Evolutionary conservation across 1,140 invertebrate genomes (phyloP).

Genomic region (Platorchestia sp.): DNA sequence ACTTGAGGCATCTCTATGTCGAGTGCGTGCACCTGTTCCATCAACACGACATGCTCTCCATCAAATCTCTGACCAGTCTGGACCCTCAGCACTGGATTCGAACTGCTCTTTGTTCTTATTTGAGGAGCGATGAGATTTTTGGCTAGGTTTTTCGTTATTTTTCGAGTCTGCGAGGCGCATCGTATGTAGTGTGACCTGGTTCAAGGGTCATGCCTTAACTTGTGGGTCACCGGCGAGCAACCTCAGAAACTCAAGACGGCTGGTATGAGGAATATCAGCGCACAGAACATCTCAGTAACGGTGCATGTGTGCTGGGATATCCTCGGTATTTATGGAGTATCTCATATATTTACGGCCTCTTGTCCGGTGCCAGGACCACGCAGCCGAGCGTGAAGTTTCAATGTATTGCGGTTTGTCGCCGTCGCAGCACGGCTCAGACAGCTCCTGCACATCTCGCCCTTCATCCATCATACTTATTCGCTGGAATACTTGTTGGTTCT

Average conservation of each 20-base stretch:
- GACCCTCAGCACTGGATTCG: background rate
- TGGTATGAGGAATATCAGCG: background rate
- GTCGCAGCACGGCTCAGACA: background rate
- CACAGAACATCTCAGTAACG: conserved; percentile 2
- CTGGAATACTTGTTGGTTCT: background rate
- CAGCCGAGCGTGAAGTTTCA: background rate
- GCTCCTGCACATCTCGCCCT: background rate
- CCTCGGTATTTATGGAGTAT: background rate
- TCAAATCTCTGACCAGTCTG: background rate
- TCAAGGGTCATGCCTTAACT: background rate
- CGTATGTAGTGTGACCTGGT: conserved; percentile 13
- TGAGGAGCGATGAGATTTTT: background rate
- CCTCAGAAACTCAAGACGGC: background rate
- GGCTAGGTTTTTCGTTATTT: background rate
- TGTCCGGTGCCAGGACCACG: background rate
- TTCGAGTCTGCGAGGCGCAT: background rate
- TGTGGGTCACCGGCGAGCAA: background rate
- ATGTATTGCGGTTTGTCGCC: background rate
- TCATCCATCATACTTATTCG: background rate
- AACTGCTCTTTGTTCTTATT: conserved; percentile 16
- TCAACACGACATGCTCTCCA: background rate
- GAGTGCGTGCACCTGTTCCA: no score
- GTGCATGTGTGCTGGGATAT: background rate
- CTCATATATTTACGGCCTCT: background rate
- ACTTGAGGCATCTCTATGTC: no score